These are phyloP conservation scores for Pantherophis guttatus DNA, from an alignment of 2,113 vertebrate genomes.

Conservation along the genomic window DNA sequence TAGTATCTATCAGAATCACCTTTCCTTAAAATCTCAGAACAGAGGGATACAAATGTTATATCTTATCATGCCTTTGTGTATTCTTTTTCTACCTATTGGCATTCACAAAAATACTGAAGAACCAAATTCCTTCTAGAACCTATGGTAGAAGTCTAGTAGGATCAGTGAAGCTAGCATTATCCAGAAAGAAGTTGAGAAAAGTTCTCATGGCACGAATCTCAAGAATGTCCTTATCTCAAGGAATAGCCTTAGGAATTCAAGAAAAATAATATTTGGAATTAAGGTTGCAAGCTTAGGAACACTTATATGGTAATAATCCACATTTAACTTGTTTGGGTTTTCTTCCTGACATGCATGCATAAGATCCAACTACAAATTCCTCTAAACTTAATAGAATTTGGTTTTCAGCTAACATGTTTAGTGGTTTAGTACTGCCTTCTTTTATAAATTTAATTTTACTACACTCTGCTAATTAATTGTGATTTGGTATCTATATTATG, in stretches of 20 bases:
- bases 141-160: neutral
- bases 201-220: neutral
- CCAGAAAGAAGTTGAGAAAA: neutral
- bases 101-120: neutral
- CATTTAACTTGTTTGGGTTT: neutral
- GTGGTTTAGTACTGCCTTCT: neutral
- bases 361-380: neutral
- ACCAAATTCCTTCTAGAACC: neutral
- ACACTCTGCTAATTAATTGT: conserved; percentile 41
- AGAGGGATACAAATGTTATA: neutral
- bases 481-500: conserved; percentile 47
- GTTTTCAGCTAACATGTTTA: neutral
- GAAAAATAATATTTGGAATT: neutral
- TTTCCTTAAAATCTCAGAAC: neutral
- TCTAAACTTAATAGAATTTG: neutral
- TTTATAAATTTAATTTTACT: conserved; percentile 38
- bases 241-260: neutral
- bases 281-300: neutral
- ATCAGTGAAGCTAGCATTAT: neutral
- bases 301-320: neutral
- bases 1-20: neutral
- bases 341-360: neutral
- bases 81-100: neutral
- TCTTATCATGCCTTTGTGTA: neutral
- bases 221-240: neutral